Evolutionary conservation across 2,797 vertebrate species (phyloP).

Genomic region (Malurus splendens): DNA sequence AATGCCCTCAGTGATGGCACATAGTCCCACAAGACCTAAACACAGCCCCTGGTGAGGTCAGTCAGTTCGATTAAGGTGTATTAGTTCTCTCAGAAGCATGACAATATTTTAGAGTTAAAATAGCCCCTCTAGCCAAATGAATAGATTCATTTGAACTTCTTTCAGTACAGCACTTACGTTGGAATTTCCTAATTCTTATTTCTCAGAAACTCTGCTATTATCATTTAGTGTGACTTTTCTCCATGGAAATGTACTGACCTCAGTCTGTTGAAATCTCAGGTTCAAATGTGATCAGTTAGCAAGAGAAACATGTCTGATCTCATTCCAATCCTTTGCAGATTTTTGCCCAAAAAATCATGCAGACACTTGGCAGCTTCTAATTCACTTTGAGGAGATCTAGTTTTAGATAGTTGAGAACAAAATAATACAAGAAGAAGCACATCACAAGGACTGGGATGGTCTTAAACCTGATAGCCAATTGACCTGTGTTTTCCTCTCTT

Average conservation of each 20-base stretch:
- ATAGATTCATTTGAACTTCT: neutral
- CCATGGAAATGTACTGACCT: neutral
- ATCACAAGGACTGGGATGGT: neutral
- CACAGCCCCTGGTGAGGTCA: neutral
- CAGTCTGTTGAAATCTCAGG: neutral
- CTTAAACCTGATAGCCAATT: neutral
- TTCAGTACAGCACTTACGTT: rapidly evolving
- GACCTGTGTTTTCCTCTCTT: neutral
- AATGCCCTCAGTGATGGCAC: neutral
- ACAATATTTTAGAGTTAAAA: neutral
- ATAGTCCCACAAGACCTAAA: neutral
- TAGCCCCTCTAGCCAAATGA: neutral
- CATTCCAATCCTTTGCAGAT: neutral
- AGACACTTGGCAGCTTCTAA: neutral
- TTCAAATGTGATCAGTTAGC: neutral
- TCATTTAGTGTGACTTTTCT: neutral
- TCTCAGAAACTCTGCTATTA: neutral
- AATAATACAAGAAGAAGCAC: neutral
- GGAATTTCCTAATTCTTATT: neutral
- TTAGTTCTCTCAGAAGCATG: neutral
- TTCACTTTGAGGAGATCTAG: neutral
- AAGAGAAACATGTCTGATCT: neutral
- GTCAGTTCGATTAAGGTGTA: neutral
- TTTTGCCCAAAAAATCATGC: neutral
- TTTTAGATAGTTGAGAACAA: neutral